Evolutionary conservation across 2,797 vertebrate species (phyloP).

Genomic region (Schizopygopsis malacanthus): DNA sequence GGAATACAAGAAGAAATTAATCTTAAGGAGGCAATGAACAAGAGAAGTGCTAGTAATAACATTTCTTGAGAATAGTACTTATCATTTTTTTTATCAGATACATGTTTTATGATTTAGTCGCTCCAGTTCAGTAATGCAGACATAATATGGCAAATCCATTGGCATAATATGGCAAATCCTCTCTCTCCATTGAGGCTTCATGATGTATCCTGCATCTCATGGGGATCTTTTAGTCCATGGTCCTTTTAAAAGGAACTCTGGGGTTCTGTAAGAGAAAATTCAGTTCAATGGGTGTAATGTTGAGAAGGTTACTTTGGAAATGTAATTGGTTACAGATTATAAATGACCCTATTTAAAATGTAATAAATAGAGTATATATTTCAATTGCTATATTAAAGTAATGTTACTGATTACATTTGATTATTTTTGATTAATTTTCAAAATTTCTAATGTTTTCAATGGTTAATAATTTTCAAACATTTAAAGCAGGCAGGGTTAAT

Average conservation of each 20-base stretch:
- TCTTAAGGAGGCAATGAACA: neutral
- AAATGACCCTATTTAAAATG: too few relatives aligned
- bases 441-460: too few relatives aligned
- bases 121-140: neutral
- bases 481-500: too few relatives aligned
- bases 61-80: neutral
- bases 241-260: neutral
- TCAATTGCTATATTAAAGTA: too few relatives aligned
- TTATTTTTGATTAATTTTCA: too few relatives aligned
- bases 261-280: constrained; percentile 2
- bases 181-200: neutral
- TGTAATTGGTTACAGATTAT: too few relatives aligned
- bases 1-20: neutral
- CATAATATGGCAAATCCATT: neutral
- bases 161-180: neutral
- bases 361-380: too few relatives aligned
- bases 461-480: too few relatives aligned
- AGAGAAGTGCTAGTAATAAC: neutral
- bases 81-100: neutral
- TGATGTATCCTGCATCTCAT: neutral
- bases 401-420: too few relatives aligned
- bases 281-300: too few relatives aligned
- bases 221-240: neutral
- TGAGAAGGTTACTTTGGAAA: too few relatives aligned
- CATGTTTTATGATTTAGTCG: neutral